phyloP scores from a whole-genome alignment of 1,140 invertebrate genomes.

The Papilio aristodemus region DNA sequence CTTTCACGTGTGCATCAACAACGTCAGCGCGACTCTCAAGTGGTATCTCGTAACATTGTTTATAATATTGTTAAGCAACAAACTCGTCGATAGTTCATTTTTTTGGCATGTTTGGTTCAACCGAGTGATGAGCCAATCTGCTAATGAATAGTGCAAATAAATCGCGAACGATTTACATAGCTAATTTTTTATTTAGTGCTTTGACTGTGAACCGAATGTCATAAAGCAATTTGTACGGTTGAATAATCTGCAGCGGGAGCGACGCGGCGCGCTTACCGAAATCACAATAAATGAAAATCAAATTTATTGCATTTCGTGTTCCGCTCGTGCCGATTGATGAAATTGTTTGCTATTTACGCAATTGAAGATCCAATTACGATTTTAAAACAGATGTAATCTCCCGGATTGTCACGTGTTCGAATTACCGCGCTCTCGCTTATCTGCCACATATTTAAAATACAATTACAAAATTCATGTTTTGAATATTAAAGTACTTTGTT shows the following conservation, averaged over 20 bases:
- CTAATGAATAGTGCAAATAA: slow-evolving; percentile 8
- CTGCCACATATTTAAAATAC: not conserved
- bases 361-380: slow-evolving; percentile 21
- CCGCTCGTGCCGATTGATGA: not conserved
- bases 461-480: not conserved
- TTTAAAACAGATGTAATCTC: slow-evolving; percentile 17
- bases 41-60: too few species aligned
- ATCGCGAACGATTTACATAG: not conserved
- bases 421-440: not conserved
- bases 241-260: slow-evolving; percentile 9
- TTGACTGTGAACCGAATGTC: slow-evolving; percentile 12
- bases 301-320: slow-evolving; percentile 21
- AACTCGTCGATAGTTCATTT: not conserved
- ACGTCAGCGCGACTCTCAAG: too few species aligned
- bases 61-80: too few species aligned
- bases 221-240: slow-evolving; percentile 22
- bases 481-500: not conserved
- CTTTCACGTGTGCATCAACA: too few species aligned
- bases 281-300: slow-evolving; percentile 22
- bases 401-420: slow-evolving; percentile 5
- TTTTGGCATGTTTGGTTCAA: not conserved
- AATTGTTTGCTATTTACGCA: slow-evolving; percentile 18
- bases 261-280: not conserved
- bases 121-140: not conserved
- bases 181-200: slow-evolving; percentile 16